These are phyloP conservation scores for Oreotragus oreotragus DNA, from an alignment of 2,113 vertebrate species.

Conservation along the genomic window DNA sequence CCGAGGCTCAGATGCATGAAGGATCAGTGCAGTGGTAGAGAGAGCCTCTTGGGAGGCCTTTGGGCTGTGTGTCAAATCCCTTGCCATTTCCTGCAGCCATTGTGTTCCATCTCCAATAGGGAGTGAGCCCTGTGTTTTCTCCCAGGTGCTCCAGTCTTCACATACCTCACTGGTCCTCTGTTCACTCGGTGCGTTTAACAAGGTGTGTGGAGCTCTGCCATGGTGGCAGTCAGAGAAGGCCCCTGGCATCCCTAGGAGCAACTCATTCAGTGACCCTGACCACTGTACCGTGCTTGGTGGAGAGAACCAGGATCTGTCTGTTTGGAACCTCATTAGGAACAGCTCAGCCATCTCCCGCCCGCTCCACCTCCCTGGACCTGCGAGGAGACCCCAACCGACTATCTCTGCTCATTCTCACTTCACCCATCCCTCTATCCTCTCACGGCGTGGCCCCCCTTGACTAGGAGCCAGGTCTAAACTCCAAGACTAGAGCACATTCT, in stretches of 20 bases:
- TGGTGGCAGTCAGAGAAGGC: neutral
- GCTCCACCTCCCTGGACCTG: neutral
- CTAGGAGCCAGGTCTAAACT: neutral
- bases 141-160: neutral
- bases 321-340: neutral
- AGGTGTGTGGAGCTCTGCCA: fast-evolving
- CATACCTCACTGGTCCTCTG: neutral
- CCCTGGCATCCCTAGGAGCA: neutral
- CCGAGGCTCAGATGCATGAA: neutral
- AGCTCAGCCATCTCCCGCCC: neutral
- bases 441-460: neutral
- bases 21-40: neutral
- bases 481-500: neutral
- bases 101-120: neutral
- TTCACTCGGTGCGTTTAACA: neutral
- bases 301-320: neutral
- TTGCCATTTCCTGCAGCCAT: neutral
- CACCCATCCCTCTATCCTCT: neutral
- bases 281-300: neutral
- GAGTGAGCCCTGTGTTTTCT: neutral
- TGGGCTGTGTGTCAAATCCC: neutral
- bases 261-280: neutral
- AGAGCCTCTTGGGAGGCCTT: neutral
- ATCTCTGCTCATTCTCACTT: neutral
- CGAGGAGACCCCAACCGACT: neutral